Percentiles rank a stretch among this genome's conserved stretches.
phyloP scores from a whole-genome alignment of 2,888 invertebrate genomes.

The Euplexia lucipara region DNA sequence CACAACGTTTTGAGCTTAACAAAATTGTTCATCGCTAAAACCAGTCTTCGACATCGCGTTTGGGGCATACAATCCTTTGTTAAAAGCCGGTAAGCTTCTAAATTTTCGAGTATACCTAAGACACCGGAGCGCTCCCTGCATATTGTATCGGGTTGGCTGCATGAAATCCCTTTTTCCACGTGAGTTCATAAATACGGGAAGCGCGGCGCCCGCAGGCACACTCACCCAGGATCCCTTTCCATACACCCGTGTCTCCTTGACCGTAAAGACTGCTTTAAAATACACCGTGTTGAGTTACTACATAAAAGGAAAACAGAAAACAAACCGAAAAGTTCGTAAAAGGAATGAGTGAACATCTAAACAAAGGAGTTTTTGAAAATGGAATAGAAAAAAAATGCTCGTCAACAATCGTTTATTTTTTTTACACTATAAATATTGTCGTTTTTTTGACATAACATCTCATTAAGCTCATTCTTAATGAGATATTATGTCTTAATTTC shows the following conservation, averaged over 20 bases:
- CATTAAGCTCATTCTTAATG: too few relatives aligned
- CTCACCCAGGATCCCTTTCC: conserved; percentile 49
- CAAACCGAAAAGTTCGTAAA: conserved; percentile 24
- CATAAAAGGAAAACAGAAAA: conserved; percentile 29
- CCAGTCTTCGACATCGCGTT: conserved; percentile 21
- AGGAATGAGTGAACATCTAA: neutral
- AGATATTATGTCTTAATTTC: too few relatives aligned
- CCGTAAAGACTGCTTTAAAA: conserved; percentile 55
- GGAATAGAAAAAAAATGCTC: neutral
- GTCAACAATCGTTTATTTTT: conserved; percentile 1
- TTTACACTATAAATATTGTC: too few relatives aligned
- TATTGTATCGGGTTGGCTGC: conserved; percentile 62
- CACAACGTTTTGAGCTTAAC: conserved; percentile 3
- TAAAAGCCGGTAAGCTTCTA: conserved; percentile 34
- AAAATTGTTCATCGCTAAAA: conserved; percentile 34
- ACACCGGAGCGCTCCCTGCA: conserved; percentile 49
- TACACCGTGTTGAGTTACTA: conserved; percentile 41
- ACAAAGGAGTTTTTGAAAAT: neutral
- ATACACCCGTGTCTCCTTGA: conserved; percentile 42
- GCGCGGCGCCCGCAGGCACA: conserved; percentile 55
- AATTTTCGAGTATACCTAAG: conserved; percentile 34
- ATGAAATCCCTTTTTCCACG: conserved; percentile 71
- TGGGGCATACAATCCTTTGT: conserved; percentile 36
- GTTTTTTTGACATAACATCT: too few relatives aligned
- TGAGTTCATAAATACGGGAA: conserved; percentile 67